Evolutionary conservation across 1,140 invertebrate species (phyloP).

Genomic region (Drosophila ogumai): DNA sequence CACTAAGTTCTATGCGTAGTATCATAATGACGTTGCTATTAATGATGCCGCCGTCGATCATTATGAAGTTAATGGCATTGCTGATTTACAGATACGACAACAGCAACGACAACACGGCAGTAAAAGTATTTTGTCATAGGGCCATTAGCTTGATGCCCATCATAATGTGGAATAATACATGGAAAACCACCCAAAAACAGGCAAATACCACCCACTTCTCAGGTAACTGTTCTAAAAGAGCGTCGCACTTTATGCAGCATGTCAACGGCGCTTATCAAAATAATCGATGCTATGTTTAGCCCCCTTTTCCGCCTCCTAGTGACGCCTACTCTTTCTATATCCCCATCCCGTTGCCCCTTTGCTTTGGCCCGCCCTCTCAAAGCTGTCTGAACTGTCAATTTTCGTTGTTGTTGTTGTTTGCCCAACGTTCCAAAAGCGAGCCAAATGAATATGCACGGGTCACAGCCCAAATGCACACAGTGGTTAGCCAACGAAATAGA

Average conservation of each 20-base stretch:
- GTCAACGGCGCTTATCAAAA: slow-evolving; percentile 71
- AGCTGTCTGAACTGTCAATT: slow-evolving; percentile 66
- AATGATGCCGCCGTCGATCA: slow-evolving; percentile 24
- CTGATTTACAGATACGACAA: slow-evolving; percentile 56
- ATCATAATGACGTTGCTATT: slow-evolving; percentile 48
- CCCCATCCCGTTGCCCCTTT: no score
- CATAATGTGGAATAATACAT: slow-evolving; percentile 45
- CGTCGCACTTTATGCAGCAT: slow-evolving; percentile 62
- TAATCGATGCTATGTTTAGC: slow-evolving; percentile 62
- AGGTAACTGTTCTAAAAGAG: slow-evolving; percentile 24
- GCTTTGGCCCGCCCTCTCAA: slow-evolving; percentile 2
- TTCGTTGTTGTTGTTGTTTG: slow-evolving; percentile 74
- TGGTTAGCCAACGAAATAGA: slow-evolving; percentile 28
- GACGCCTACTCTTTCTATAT: slow-evolving; percentile 13
- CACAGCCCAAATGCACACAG: slow-evolving; percentile 33
- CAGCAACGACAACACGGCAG: slow-evolving; percentile 17
- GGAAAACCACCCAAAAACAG: slow-evolving; percentile 3
- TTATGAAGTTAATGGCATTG: slow-evolving; percentile 62
- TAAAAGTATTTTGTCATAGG: slow-evolving; percentile 63
- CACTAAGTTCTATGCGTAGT: slow-evolving; percentile 15
- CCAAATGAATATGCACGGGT: slow-evolving; percentile 63
- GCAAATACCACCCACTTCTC: slow-evolving; percentile 11
- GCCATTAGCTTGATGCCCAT: slow-evolving; percentile 65
- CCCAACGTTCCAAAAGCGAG: slow-evolving; percentile 37
- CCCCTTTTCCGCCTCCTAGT: neutral